A percentile compares a stretch with the other conserved stretches of the same genome.
phyloP scores from a whole-genome alignment of 1,140 invertebrate species.

The Polypedilum pembai region DNA sequence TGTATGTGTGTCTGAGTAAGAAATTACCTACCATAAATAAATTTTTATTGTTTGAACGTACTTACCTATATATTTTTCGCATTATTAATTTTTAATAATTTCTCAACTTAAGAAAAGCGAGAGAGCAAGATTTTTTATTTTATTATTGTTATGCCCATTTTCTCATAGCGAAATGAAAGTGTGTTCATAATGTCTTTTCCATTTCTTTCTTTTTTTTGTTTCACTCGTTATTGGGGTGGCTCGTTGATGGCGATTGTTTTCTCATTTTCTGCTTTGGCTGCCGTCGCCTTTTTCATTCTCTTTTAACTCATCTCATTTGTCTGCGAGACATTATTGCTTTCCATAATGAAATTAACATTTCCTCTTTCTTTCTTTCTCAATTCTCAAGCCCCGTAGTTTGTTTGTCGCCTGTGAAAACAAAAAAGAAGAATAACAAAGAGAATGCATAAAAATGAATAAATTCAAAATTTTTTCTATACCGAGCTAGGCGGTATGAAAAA shows the following conservation, averaged over 20 bases:
- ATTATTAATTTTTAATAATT: slow-evolving; percentile 15
- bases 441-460: too few relatives aligned
- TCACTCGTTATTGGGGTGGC: too few relatives aligned
- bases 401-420: background rate
- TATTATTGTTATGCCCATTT: background rate
- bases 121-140: background rate
- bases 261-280: too few relatives aligned
- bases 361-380: background rate
- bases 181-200: too few relatives aligned
- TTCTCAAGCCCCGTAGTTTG: background rate
- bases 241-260: too few relatives aligned
- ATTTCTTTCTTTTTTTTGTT: too few relatives aligned
- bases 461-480: too few relatives aligned
- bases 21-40: background rate
- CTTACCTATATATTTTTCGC: slow-evolving; percentile 11
- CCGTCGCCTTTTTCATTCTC: too few relatives aligned
- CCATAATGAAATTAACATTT: background rate
- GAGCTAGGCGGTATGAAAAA: too few relatives aligned
- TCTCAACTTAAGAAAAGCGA: background rate
- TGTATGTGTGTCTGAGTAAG: background rate
- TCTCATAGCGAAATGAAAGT: too few relatives aligned
- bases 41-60: slow-evolving; percentile 8
- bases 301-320: background rate
- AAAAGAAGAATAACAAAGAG: background rate
- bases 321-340: background rate